Evolutionary conservation across 1,140 invertebrate species (phyloP).

Genomic region (Drosophila pseudoobscura): DNA sequence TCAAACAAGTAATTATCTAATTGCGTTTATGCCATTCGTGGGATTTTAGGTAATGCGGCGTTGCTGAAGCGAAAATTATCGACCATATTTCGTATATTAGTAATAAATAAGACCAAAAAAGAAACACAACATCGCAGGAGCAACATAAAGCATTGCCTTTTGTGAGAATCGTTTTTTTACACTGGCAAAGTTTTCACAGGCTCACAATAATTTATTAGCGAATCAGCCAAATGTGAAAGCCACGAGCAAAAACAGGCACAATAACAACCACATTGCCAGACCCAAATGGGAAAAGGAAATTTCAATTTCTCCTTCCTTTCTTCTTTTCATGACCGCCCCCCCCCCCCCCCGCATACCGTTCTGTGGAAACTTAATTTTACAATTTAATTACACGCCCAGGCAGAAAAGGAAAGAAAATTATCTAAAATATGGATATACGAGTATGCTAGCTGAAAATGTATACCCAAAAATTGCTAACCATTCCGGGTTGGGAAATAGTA

Average conservation of each 20-base stretch:
- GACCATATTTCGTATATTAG: conserved; percentile 42
- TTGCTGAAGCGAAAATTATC: conserved; percentile 64
- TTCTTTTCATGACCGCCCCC: conserved; percentile 4
- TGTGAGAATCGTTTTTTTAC: conserved; percentile 50
- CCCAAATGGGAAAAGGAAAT: conserved; percentile 51
- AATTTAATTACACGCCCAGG: conserved; percentile 62
- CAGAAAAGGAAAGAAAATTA: conserved; percentile 13
- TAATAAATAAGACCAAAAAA: conserved; percentile 36
- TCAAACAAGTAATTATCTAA: conserved; percentile 64
- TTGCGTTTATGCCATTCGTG: conserved; percentile 36
- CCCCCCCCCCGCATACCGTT: conserved; percentile 17
- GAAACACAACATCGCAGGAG: conserved; percentile 65
- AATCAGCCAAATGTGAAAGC: conserved; percentile 34
- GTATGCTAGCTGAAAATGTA: conserved; percentile 24
- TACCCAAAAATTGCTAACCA: conserved; percentile 34
- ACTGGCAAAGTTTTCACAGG: conserved; percentile 53
- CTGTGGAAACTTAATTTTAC: conserved; percentile 65
- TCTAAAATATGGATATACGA: conserved; percentile 15
- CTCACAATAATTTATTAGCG: conserved; percentile 72
- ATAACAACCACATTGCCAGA: conserved; percentile 60
- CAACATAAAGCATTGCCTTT: conserved; percentile 60
- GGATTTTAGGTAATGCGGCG: conserved; percentile 10
- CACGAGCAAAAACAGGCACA: conserved; percentile 11
- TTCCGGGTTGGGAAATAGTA: no score
- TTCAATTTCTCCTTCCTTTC: conserved; percentile 1